Base-by-base conservation (phyloP, 2,797 vertebrate genomes). In the Pseudochirops corinnae region DNA sequence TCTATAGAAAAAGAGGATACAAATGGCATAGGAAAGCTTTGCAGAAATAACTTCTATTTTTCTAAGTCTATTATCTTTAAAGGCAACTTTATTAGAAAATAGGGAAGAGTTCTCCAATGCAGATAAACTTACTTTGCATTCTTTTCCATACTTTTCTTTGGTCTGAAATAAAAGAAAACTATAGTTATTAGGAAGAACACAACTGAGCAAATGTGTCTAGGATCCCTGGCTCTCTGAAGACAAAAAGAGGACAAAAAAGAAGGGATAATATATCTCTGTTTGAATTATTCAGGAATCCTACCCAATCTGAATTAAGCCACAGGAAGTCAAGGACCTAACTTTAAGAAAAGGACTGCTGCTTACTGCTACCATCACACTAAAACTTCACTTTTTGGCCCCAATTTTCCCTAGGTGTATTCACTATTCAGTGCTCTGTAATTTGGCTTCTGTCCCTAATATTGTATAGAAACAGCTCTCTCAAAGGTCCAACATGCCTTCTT, bases 71-170 rank as follows among this genome's bases (percentile, higher is more conserved):
- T 14, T 91, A 94, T 94, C 31, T 28, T 87, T 18, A 55, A 96
- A 92, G 46, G 55, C 56, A 92, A 60, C 39, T 50, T 58, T 95
- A 39, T 33, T 57, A 95, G 55, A 94, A 14, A 93, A 96, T 94
- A 93, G 50, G 56, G 74, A 96, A 74, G 82, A 55, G 92, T 46
- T 95, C 94, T 93, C 95, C 94, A 96, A 97, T 90, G 33, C 6
- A 93, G 93, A 56, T 0, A 94, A 90, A 97, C 98, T 94, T 99
- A 99, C 99, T 99, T 99, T 99, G 98, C 99, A 99, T 98, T 99
- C 99, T 98, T 99, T 99, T 74, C 99, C 99, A 93, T 99, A 99
- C 97, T 99, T 99, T 98, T 99, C 99, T 99, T 99, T 99, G 98
- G 99, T 99, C 99, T 99, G 99, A 98, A 98, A 98, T 46, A 97